phyloP scores from a whole-genome alignment of 1,140 invertebrate genomes.

The Lysiphlebus fabarum region DNA sequence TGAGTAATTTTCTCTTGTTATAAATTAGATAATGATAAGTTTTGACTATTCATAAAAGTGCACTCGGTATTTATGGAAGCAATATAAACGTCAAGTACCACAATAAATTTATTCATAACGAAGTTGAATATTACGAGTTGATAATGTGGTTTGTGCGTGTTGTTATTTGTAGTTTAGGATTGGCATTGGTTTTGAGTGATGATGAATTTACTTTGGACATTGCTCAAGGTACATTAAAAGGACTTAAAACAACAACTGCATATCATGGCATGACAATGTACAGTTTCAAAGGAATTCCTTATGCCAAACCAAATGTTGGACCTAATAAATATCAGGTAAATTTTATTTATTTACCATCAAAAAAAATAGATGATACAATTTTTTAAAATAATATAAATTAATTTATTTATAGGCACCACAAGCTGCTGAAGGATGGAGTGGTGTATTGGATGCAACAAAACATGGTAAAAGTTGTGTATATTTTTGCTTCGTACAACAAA shows the following conservation, averaged over 20 bases:
- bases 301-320: conserved; percentile 64
- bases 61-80: no score
- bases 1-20: no score
- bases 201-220: conserved; percentile 41
- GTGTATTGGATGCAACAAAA: conserved; percentile 61
- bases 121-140: background rate
- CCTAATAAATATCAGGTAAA: conserved; percentile 63
- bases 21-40: no score
- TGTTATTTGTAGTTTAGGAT: conserved; percentile 26
- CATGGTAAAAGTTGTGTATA: conserved; percentile 55
- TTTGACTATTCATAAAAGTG: no score
- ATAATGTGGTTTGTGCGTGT: conserved; percentile 35
- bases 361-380: background rate
- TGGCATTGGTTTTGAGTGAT: conserved; percentile 25
- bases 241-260: conserved; percentile 37
- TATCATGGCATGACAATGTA: conserved; percentile 42
- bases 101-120: no score
- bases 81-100: no score
- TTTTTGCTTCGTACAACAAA: conserved; percentile 41
- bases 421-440: conserved; percentile 61
- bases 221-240: conserved; percentile 42
- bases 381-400: background rate
- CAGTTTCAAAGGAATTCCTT: conserved; percentile 64
- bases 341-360: background rate
- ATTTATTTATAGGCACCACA: conserved; percentile 56